These are phyloP conservation scores for Hoplodrina blanda DNA, from an alignment of 2,888 invertebrate genomes.

Conservation along the genomic window DNA sequence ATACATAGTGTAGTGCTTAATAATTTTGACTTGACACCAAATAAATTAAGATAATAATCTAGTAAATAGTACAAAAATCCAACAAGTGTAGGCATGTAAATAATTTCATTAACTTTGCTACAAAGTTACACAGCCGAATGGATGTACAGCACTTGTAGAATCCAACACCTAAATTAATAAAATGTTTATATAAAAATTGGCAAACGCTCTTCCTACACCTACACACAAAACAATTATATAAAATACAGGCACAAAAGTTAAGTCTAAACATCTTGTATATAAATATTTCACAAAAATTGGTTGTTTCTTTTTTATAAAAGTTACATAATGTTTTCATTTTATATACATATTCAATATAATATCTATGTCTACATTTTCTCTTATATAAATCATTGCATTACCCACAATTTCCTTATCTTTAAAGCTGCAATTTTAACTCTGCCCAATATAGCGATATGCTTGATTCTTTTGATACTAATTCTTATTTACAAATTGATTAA, in stretches of 20 bases:
- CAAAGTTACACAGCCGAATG: conserved; percentile 70
- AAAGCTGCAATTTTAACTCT: conserved; percentile 51
- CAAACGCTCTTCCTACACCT: conserved; percentile 77
- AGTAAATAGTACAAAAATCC: conserved; percentile 56
- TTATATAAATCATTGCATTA: conserved; percentile 48
- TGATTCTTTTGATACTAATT: conserved; percentile 40
- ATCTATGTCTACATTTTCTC: conserved; percentile 47
- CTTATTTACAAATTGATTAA: conserved; percentile 27
- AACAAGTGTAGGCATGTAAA: conserved; percentile 54
- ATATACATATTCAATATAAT: conserved; percentile 43
- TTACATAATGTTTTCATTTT: conserved; percentile 34
- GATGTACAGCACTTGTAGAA: conserved; percentile 63
- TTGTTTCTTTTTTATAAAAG: conserved; percentile 47
- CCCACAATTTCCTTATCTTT: conserved; percentile 38
- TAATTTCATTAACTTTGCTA: conserved; percentile 45
- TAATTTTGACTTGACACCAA: conserved; percentile 55
- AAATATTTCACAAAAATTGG: conserved; percentile 36
- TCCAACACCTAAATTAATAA: conserved; percentile 64
- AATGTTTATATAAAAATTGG: conserved; percentile 72
- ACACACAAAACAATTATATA: conserved; percentile 68
- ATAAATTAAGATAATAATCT: conserved; percentile 52
- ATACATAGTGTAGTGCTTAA: conserved; percentile 33
- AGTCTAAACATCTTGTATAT: conserved; percentile 47
- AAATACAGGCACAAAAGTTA: conserved; percentile 73
- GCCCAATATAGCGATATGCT: conserved; percentile 33